These are phyloP conservation scores for Datnioides undecimradiatus DNA, from an alignment of 2,113 vertebrate genomes.

Conservation along the genomic window DNA sequence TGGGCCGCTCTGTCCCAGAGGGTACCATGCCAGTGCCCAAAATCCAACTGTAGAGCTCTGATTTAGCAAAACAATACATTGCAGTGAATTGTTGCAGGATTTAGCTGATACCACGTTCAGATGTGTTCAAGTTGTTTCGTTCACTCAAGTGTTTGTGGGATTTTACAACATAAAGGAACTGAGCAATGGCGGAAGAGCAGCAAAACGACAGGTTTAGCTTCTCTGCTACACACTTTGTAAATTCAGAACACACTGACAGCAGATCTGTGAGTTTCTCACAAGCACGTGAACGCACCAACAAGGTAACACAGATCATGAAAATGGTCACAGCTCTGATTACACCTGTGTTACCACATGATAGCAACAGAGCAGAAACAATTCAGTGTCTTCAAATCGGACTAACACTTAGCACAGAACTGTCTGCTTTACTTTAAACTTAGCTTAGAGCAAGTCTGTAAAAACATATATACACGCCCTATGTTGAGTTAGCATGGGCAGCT, in stretches of 20 bases:
- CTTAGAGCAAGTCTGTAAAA: not conserved
- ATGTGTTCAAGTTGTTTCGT: too few relatives aligned
- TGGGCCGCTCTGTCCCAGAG: too few relatives aligned
- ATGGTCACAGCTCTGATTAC: not conserved
- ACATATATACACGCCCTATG: not conserved
- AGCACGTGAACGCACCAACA: conserved; percentile 21
- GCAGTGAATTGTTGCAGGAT: not conserved
- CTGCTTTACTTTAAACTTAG: too few relatives aligned
- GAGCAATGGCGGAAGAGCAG: not conserved
- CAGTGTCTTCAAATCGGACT: not conserved
- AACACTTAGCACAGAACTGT: not conserved
- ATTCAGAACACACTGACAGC: not conserved
- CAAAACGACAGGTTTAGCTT: not conserved
- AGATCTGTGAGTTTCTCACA: conserved; percentile 7
- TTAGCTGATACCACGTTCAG: not conserved
- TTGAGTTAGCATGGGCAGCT: conserved; percentile 30
- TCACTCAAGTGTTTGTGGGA: not conserved
- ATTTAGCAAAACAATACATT: not conserved
- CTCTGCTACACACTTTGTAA: not conserved
- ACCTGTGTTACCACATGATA: not conserved
- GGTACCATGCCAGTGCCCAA: not conserved
- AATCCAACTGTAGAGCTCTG: not conserved
- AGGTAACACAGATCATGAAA: not conserved
- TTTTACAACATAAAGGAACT: not conserved
- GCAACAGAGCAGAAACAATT: not conserved